phyloP scores from a whole-genome alignment of 1,140 invertebrate genomes.

The Macrocentrus cingulum region DNA sequence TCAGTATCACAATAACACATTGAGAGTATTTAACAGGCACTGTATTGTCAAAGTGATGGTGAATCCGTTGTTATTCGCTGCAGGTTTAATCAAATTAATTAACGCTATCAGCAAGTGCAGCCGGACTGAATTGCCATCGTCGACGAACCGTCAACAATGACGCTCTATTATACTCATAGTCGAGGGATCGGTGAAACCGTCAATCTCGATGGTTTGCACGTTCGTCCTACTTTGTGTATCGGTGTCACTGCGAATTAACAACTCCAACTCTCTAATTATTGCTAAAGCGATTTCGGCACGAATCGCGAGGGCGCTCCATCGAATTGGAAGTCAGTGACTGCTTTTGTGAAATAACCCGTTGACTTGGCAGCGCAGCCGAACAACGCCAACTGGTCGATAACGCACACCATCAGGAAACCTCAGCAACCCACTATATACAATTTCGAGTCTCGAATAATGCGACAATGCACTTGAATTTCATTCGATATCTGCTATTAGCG shows the following conservation, averaged over 20 bases:
- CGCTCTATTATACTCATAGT: neutral
- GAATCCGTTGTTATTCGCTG: constrained; percentile 3
- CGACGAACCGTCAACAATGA: neutral
- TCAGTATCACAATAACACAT: too few species aligned
- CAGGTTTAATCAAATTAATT: constrained; percentile 24
- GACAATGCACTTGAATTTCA: constrained; percentile 29
- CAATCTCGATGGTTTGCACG: neutral
- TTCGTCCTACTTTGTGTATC: neutral
- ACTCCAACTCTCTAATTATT: too few species aligned
- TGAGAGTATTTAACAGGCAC: too few species aligned
- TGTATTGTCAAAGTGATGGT: neutral
- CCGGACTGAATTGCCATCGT: neutral
- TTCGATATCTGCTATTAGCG: neutral
- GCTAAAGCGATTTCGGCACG: neutral
- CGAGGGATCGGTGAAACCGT: neutral
- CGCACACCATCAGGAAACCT: constrained; percentile 28
- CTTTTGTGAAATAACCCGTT: constrained; percentile 30
- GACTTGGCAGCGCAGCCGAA: constrained; percentile 28
- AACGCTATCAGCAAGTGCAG: constrained; percentile 16
- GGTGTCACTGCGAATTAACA: neutral
- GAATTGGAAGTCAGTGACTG: constrained; percentile 23
- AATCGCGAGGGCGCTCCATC: neutral
- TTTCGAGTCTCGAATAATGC: constrained; percentile 28
- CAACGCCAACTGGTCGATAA: constrained; percentile 39
- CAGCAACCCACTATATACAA: constrained; percentile 31